Evolutionary conservation across 2,888 invertebrate species (phyloP), one percentile per base, ranked within the genome.

Genomic region (Myathropa florea): DNA sequence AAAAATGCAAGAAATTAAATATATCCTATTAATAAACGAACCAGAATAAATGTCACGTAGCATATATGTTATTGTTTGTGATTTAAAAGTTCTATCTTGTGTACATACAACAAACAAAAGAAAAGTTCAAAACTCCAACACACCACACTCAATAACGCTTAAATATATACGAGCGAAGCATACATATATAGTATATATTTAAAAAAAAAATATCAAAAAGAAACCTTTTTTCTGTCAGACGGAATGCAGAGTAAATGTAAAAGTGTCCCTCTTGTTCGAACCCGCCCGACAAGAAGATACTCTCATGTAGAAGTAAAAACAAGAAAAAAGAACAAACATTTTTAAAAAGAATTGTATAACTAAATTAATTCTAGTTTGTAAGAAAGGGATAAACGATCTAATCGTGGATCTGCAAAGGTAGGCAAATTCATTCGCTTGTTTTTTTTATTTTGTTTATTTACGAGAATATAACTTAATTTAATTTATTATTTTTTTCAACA

Each of bases 321-420:
- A 36, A 65, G 46, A 30, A 67, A 67, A 46, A 61, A 53, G 12
- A 46, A 57, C 33, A 75, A 61, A 67, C 18, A 33, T 67, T 61
- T 65, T 4, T 33, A 33, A 55, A 68, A 61, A 36, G 55, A 64
- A 64, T 59, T 77, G 68, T 77, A 67, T 68, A 86, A 83, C 63
- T 82, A 79, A 86, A 83, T 75, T 86, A 86, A 86, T 79, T 86
- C 23, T 86, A 86, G 83, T 36, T 64, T 33, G 36, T 86, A 86
- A 86, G 86, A 26, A 24, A 86, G 64, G 57, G 77, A 70, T 28
- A 60, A 65, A 82, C 81, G 86, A 86, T 85, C 26, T 68, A 86
- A 86, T 86, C 82, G 75, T 75, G 73, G 78, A 75, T 85, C 83
- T 86, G 71, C 86, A 79, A 73, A 82, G 83, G 86, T 86, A 86